Conservation (phyloP, 2,797 vertebrate species). For the Neosilurus hyrtlii region DNA sequence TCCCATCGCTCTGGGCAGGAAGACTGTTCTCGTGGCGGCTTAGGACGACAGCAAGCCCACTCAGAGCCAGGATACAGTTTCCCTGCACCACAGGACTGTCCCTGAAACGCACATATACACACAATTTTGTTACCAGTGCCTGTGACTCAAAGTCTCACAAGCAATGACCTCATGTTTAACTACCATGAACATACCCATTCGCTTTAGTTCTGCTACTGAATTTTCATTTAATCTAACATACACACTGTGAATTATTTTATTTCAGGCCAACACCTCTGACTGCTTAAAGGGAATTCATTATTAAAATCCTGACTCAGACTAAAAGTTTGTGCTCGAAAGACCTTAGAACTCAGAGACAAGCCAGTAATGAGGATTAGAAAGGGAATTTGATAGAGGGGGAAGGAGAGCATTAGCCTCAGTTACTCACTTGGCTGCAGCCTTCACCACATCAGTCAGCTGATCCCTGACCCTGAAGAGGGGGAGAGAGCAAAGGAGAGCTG, state of each 20-base stretch:
- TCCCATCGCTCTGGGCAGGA: conserved; percentile 72
- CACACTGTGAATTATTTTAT: too few relatives aligned
- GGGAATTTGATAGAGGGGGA: neutral
- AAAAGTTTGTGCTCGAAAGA: neutral
- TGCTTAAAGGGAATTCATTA: neutral
- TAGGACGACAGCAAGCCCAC: conserved; percentile 82
- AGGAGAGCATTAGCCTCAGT: conserved; percentile 14
- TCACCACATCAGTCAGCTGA: conserved; percentile 85
- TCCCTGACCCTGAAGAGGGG: conserved; percentile 83
- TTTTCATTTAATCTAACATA: neutral
- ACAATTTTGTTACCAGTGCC: neutral
- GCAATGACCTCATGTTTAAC: neutral
- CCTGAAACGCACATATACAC: conserved; percentile 64
- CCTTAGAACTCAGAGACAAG: neutral
- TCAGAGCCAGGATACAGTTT: conserved; percentile 88
- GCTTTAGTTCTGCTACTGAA: neutral
- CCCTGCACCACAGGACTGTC: conserved; percentile 94
- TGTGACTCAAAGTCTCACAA: neutral
- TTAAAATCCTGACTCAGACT: neutral
- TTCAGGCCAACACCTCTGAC: neutral
- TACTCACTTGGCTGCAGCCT: conserved; percentile 85
- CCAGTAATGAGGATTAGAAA: neutral
- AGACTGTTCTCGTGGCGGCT: conserved; percentile 86
- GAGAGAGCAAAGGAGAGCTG: conserved; percentile 35
- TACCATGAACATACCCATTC: neutral